A percentile compares a stretch with the other conserved stretches of the same genome.
Evolutionary conservation across 2,888 invertebrate species (phyloP).

Genomic region (Crematogaster levior): DNA sequence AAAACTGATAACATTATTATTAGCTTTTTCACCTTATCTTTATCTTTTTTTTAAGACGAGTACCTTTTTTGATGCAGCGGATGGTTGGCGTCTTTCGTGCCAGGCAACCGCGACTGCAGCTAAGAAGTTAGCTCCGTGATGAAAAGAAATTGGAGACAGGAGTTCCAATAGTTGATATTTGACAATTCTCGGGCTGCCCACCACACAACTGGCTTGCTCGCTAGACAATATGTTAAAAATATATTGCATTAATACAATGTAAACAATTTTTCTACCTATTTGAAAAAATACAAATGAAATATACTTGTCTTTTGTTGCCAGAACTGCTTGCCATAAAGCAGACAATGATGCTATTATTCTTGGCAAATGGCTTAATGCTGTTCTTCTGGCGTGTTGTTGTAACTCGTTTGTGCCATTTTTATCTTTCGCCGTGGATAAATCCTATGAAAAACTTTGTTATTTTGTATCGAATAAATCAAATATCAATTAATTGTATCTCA

Average conservation of each 20-base stretch:
- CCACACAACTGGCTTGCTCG: constrained; percentile 87
- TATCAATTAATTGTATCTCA: background rate
- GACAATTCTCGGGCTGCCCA: constrained; percentile 89
- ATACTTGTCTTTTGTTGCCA: constrained; percentile 86
- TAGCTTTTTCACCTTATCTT: background rate
- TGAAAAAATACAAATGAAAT: constrained; percentile 24
- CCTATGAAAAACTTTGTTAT: constrained; percentile 72
- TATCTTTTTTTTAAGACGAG: constrained; percentile 7
- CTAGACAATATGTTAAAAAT: constrained; percentile 75
- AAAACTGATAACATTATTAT: background rate
- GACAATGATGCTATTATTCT: constrained; percentile 93
- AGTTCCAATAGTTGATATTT: constrained; percentile 93
- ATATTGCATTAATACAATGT: constrained; percentile 13
- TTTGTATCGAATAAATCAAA: background rate
- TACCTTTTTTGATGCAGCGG: constrained; percentile 85
- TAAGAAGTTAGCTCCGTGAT: constrained; percentile 93
- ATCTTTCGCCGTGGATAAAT: constrained; percentile 81
- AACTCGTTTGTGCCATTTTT: constrained; percentile 84
- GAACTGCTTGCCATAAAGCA: constrained; percentile 92
- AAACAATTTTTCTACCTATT: background rate
- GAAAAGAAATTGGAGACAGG: constrained; percentile 93
- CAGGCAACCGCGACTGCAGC: constrained; percentile 95
- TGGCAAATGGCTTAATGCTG: constrained; percentile 92
- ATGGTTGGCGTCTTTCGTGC: constrained; percentile 90
- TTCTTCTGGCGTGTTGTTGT: constrained; percentile 89